Base-by-base conservation (phyloP, 2,888 invertebrate genomes). In the Orthosia cruda region DNA sequence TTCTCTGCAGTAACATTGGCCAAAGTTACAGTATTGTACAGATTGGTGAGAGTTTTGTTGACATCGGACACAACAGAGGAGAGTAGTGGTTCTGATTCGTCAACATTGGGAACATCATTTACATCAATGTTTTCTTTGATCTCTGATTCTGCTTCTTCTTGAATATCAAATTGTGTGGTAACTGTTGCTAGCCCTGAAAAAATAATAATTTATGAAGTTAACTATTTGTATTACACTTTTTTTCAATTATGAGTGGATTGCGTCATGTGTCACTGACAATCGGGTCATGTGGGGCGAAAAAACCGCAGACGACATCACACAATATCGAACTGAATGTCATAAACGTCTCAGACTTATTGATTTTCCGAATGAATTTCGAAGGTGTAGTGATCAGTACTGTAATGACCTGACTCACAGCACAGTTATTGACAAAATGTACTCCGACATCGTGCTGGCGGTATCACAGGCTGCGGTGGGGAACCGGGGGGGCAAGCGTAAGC, bases 1-100 rank as follows among this genome's bases (percentile, higher is more conserved):
- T 95, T 96, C 49, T 95, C 95, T 4, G 91, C 89, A 3, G 96
- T 95, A 3, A 95, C 89, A 80, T 96, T 96, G 0, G 94, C 95
- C 16, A 95, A 92, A 4, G 96, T 96, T 1, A 96, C 96, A 45
- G 96, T 96, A 74, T 96, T 96, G 80, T 96, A 96, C 3, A 96
- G 88, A 74, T 92, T 95, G 15, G 95, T 96, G 0, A 96, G 89
- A 3, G 96, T 96, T 89, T 96, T 96, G 78, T 96, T 96, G 7
- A 96, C 95, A 86, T 96, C 96, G 0, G 95, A 95, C 0, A 96
- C 95, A 13, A 96, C 96, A 86, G 96, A 95, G 9, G 95, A 95
- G 2, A 96, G 92, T 12, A 96, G 87, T 20, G 96, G 95, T 84
- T 96, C 96, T 1, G 96, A 95, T 86, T 96, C 96, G 69, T 96